Conservation (phyloP, 2,113 vertebrate species). For the Scopus umbretta region DNA sequence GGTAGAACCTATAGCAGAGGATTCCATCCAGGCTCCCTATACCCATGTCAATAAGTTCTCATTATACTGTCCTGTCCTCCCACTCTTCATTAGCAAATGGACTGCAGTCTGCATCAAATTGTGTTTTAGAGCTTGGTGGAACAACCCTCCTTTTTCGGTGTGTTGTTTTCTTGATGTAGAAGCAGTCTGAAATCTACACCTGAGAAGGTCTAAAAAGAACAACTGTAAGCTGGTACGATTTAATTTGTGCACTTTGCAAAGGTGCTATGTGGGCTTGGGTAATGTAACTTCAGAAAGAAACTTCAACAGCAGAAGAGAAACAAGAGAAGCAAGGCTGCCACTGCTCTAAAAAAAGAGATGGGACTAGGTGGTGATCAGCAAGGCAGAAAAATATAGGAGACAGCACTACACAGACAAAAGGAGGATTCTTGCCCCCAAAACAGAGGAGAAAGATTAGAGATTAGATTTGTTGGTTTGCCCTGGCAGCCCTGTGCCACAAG, state of each 20-base stretch:
- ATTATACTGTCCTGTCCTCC: not conserved
- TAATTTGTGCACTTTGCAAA: not conserved
- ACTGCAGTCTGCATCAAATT: not conserved
- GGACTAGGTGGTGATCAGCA: not conserved
- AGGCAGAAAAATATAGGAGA: not conserved
- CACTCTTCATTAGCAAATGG: rapidly evolving
- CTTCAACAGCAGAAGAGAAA: not conserved
- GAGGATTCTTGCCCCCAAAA: not conserved
- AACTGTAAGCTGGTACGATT: not conserved
- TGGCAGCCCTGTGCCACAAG: not conserved
- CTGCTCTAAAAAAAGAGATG: not conserved
- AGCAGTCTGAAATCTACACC: not conserved
- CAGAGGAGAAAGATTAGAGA: not conserved
- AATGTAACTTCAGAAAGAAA: not conserved
- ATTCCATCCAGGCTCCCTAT: not conserved
- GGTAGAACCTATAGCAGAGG: not conserved
- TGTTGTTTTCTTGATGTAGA: not conserved
- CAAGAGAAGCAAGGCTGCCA: not conserved
- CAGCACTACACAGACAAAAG: not conserved
- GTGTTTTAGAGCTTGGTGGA: not conserved
- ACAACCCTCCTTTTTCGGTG: not conserved
- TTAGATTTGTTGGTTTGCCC: not conserved
- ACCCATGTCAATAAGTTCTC: not conserved
- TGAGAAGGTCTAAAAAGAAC: not conserved
- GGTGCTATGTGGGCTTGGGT: not conserved